Evolutionary conservation across 2,113 vertebrate species (phyloP).

Genomic region (Actenoides hombroni): DNA sequence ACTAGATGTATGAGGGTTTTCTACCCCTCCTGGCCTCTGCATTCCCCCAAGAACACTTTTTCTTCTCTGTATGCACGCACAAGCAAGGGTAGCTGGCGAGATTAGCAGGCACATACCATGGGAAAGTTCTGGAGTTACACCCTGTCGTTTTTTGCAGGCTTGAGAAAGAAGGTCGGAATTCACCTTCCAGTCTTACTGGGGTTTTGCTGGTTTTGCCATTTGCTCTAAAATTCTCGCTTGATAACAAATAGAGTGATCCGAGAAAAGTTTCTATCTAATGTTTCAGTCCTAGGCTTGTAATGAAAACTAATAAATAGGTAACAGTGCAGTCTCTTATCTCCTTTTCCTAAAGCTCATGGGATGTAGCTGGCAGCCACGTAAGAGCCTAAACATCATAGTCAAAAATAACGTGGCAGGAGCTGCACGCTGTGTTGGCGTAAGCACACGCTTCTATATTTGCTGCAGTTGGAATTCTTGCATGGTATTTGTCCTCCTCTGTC

Average conservation of each 20-base stretch:
- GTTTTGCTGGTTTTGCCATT: background rate
- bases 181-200: background rate
- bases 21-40: background rate
- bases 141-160: background rate
- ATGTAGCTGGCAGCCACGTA: background rate
- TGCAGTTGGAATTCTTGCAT: background rate
- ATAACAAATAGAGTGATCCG: background rate
- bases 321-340: background rate
- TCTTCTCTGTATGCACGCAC: background rate
- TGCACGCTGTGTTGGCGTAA: background rate
- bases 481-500: background rate
- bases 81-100: background rate
- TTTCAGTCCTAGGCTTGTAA: background rate
- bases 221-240: background rate
- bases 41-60: background rate
- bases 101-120: background rate
- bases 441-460: background rate
- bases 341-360: background rate
- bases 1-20: background rate
- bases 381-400: background rate
- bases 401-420: background rate
- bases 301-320: background rate
- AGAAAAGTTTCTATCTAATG: background rate
- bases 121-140: background rate
- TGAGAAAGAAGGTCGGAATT: background rate